A percentile compares a stretch with the other conserved stretches of the same genome.
Evolutionary conservation across 2,888 invertebrate genomes (phyloP).

Genomic region (Zonitis immaculata): DNA sequence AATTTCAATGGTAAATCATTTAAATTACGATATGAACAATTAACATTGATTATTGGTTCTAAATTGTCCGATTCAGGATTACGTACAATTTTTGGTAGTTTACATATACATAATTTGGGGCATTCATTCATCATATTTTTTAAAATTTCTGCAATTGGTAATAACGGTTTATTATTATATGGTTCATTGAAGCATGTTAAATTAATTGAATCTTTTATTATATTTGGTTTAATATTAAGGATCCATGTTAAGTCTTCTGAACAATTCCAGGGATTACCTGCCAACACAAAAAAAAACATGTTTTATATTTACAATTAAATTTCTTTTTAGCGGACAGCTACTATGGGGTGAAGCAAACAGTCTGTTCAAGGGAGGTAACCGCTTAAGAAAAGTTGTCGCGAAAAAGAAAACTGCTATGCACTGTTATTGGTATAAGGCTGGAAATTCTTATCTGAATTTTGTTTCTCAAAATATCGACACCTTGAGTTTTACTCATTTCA

Average conservation of each 20-base stretch:
- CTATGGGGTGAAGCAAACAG: no score
- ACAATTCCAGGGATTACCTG: conserved; percentile 68
- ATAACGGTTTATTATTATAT: conserved; percentile 59
- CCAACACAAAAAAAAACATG: no score
- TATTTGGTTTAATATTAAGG: conserved; percentile 52
- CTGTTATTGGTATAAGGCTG: no score
- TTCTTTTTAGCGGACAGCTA: no score
- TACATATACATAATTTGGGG: conserved; percentile 58
- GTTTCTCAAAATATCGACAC: no score
- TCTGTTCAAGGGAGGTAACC: no score
- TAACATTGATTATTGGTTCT: conserved; percentile 61
- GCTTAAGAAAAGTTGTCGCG: no score
- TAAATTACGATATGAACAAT: conserved; percentile 59
- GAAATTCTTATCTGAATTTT: no score
- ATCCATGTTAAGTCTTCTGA: conserved; percentile 62
- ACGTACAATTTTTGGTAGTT: conserved; percentile 60
- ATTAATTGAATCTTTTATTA: conserved; percentile 56
- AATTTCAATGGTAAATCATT: conserved; percentile 57
- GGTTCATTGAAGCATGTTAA: conserved; percentile 57
- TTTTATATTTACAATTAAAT: no score
- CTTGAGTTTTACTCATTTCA: no score
- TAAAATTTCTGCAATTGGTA: conserved; percentile 61
- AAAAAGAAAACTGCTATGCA: no score
- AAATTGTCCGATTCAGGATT: conserved; percentile 41
- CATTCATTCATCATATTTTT: conserved; percentile 53